Base-by-base conservation (phyloP, 2,113 vertebrate species). In the Geococcyx californianus region DNA sequence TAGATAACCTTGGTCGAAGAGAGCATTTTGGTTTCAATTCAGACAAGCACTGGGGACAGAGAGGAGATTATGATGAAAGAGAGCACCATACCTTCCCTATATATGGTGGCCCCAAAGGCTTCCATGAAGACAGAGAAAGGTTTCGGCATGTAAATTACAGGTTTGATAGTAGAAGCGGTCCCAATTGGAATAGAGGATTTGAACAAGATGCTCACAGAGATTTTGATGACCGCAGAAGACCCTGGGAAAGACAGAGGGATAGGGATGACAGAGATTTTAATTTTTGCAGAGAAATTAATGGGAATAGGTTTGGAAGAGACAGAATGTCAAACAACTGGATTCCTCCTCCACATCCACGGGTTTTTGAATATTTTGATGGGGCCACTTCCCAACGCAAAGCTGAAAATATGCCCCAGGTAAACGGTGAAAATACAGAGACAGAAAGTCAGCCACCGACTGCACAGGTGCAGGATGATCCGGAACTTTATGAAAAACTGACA, bases 201-300 rank as follows among this genome's bases (percentile, higher is more conserved):
- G 99, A 99, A 69, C 98, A 98, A 85, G 99, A 99, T 94, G 83
- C 98, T 84, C 99, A 99, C 96, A 99, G 99, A 98, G 99, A 99
- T 98, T 98, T 99, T 88, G 99, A 99, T 97, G 99, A 99, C 64
- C 98, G 99, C 72, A 98, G 99, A 94, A 98, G 99, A 85, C 99
- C 98, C 36, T 99, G 99, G 99, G 99, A 99, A 94, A 99, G 99
- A 85, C 99, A 99, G 80, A 98, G 99, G 97, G 98, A 98, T 95
- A 98, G 99, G 78, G 99, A 99, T 94, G 99, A 99, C 97, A 98
- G 99, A 98, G 99, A 99, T 98, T 98, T 99, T 97, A 99, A 99
- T 98, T 99, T 99, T 97, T 98, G 99, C 95, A 98, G 99, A 97
- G 99, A 99, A 94, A 97, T 99, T 88, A 99, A 99, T 45, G 99